Base-by-base conservation (phyloP, 2,113 vertebrate genomes). In the western clawed frog (Xenopus tropicalis) region DNA sequence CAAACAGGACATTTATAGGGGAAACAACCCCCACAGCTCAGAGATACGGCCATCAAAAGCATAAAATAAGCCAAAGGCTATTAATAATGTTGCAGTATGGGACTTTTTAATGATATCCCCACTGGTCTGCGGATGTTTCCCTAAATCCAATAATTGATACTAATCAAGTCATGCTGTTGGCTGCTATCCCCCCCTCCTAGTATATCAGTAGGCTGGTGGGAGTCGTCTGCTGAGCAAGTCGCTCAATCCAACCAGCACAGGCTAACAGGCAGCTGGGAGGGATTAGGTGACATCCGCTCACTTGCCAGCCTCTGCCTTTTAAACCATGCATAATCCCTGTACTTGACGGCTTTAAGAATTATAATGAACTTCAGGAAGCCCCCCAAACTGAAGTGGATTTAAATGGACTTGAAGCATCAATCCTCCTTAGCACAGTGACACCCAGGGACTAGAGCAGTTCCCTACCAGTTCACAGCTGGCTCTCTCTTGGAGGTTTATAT, bases 401-500 rank as follows among this genome's bases (percentile, higher is more conserved):
- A 74, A 20, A 58, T 37, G 23, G 56, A 54, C 54, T 51, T 11
- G 29, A 48, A 16, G 65, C 64, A 61, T 67, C 52, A 25, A 58
- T 57, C 56, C 6, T 37, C 29, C 29, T 37, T 37, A 51, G 22
- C 52, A 14, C 43, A 54, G 57, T 46, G 9, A 29, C 61, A 23
- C 73, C 56, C 14, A 66, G 22, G 3, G 22, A 66, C 21, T 46
- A 21, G 20, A 23, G 52, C 48, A 16, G 57, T 29, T 13, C n/a
- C n/a, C n/a, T n/a, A n/a, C n/a, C 17, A 9, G 6, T 66, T 64
- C 69, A 5, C 67, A 69, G 61, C 70, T 64, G 71, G 72, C 29
- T 75, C 79, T 71, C 74, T 61, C 77, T 10, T 59, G 71, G 78
- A 69, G 81, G 67, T 66, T 80, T 79, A 67, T 71, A 77, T 78